Conservation (phyloP, 2,888 invertebrate genomes). For the Prosapia bicincta region DNA sequence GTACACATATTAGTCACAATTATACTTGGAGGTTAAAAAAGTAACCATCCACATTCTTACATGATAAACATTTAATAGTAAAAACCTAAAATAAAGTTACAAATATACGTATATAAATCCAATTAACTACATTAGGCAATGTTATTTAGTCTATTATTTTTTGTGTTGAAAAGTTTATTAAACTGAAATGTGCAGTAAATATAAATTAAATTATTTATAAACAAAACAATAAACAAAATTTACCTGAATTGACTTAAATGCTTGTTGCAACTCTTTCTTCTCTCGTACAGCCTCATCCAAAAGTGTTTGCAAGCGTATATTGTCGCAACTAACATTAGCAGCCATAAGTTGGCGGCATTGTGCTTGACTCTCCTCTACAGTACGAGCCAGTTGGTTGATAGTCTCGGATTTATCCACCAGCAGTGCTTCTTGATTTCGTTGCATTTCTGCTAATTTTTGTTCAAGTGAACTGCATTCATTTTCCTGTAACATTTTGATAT, state of each 20-base stretch:
- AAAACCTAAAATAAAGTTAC: too few species aligned
- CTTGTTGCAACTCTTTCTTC: conserved; percentile 29
- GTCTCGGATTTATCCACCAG: conserved; percentile 36
- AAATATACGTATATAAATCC: too few species aligned
- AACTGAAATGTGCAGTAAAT: too few species aligned
- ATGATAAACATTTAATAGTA: too few species aligned
- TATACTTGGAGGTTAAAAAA: too few species aligned
- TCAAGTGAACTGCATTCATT: conserved; percentile 31
- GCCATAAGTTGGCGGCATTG: conserved; percentile 27
- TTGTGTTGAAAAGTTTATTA: too few species aligned
- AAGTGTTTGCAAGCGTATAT: conserved; percentile 26
- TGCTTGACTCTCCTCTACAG: conserved; percentile 23
- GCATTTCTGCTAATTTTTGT: conserved; percentile 32
- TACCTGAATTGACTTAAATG: conserved; percentile 28
- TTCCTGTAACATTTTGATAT: conserved; percentile 27
- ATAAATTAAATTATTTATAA: too few species aligned
- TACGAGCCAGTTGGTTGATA: conserved; percentile 19
- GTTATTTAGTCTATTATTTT: too few species aligned
- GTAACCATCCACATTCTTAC: too few species aligned
- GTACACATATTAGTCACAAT: too few species aligned
- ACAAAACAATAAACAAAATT: conserved; percentile 4
- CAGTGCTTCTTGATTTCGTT: conserved; percentile 29
- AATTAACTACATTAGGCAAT: too few species aligned
- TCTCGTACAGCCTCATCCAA: conserved; percentile 33
- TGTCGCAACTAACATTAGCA: conserved; percentile 17